Evolutionary conservation across 2,888 invertebrate genomes (phyloP).

Genomic region (Cheilosia scutellata): DNA sequence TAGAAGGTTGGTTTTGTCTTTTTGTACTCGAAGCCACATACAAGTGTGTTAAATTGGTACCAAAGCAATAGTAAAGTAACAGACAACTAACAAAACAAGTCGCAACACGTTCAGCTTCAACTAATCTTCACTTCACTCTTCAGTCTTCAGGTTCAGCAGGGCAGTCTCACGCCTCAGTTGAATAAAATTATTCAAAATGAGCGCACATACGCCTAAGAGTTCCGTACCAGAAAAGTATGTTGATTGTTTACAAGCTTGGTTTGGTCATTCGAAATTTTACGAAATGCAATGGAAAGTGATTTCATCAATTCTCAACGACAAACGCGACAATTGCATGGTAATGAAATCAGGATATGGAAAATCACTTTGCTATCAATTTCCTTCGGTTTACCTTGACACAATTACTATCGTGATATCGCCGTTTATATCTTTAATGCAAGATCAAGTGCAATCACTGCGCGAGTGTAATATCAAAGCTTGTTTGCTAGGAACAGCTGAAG

Average conservation of each 20-base stretch:
- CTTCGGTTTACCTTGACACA: constrained; percentile 86
- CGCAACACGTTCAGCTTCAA: too few species aligned
- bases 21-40: too few species aligned
- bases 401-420: constrained; percentile 88
- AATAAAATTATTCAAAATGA: neutral
- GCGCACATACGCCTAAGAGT: too few species aligned
- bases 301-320: constrained; percentile 84
- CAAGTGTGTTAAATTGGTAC: too few species aligned
- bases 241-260: constrained; percentile 84
- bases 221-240: constrained; percentile 79
- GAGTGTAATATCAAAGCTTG: constrained; percentile 85
- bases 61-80: too few species aligned
- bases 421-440: constrained; percentile 89
- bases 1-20: too few species aligned
- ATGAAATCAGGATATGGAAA: constrained; percentile 91
- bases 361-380: constrained; percentile 89
- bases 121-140: too few species aligned
- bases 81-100: too few species aligned
- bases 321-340: constrained; percentile 87
- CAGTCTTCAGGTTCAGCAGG: too few species aligned
- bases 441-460: constrained; percentile 87
- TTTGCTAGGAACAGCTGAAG: constrained; percentile 86
- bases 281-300: constrained; percentile 87
- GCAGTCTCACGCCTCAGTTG: too few species aligned
- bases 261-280: constrained; percentile 86